These are phyloP conservation scores for Nomada goodeniana DNA, from an alignment of 2,888 invertebrate genomes.

Conservation along the genomic window DNA sequence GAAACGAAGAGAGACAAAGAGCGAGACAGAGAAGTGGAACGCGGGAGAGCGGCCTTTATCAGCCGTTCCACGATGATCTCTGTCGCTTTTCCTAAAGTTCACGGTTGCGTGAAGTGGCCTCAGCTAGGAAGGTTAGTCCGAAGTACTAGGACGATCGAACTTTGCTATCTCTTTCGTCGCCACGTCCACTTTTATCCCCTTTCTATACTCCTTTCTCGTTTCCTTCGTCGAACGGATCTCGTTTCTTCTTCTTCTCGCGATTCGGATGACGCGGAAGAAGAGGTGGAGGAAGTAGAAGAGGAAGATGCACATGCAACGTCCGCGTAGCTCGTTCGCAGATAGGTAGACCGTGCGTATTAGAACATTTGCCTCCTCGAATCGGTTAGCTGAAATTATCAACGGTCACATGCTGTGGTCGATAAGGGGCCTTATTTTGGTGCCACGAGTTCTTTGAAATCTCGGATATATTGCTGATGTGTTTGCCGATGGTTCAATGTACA, in stretches of 20 bases:
- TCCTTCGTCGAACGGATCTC: neutral
- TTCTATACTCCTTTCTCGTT: slow-evolving; percentile 11
- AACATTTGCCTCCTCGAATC: too few relatives aligned
- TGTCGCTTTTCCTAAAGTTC: slow-evolving; percentile 71
- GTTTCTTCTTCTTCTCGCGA: neutral
- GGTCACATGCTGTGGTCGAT: too few relatives aligned
- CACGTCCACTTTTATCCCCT: slow-evolving; percentile 2
- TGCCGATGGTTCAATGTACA: neutral
- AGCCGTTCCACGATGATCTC: slow-evolving; percentile 63
- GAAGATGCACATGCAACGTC: neutral
- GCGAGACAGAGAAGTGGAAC: slow-evolving; percentile 14
- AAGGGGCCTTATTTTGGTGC: too few relatives aligned
- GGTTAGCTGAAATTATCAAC: neutral
- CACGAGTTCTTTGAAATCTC: neutral
- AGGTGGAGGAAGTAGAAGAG: neutral
- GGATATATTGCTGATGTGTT: neutral
- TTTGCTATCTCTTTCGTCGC: slow-evolving; percentile 31
- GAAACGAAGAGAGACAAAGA: slow-evolving; percentile 10
- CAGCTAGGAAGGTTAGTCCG: slow-evolving; percentile 64
- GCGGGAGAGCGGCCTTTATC: slow-evolving; percentile 58
- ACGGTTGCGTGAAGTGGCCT: slow-evolving; percentile 64
- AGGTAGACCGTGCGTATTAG: neutral
- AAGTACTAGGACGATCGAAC: slow-evolving; percentile 58
- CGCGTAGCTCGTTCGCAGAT: neutral
- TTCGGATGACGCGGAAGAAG: neutral